Conservation (phyloP, 2,797 vertebrate species). For the Martes flavigula region DNA sequence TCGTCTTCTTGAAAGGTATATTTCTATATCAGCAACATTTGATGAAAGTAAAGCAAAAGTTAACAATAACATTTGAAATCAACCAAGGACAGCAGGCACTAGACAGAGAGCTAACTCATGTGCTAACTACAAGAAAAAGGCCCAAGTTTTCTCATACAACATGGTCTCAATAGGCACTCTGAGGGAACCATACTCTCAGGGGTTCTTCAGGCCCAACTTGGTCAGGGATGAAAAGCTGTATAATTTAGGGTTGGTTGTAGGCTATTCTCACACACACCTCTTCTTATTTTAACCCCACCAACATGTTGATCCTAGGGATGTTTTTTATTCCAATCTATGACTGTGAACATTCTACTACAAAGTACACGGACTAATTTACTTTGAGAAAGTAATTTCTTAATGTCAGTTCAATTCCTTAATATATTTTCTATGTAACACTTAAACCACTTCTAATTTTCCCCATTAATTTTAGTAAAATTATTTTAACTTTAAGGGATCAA, state of each 20-base stretch:
- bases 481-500: background rate
- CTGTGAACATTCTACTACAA: slow-evolving; percentile 22
- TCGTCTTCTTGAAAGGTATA: slow-evolving; percentile 35
- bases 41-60: slow-evolving; percentile 45
- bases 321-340: slow-evolving; percentile 32
- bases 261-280: background rate
- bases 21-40: background rate
- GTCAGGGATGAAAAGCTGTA: background rate
- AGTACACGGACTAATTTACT: background rate
- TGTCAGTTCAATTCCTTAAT: slow-evolving; percentile 7
- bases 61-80: slow-evolving; percentile 7
- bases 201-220: background rate
- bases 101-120: background rate
- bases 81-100: background rate
- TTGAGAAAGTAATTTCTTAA: background rate
- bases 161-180: background rate
- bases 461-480: slow-evolving; percentile 32
- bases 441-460: background rate
- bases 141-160: background rate
- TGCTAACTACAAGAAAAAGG: background rate
- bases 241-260: background rate
- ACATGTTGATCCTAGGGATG: background rate
- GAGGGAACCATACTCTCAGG: background rate
- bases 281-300: slow-evolving; percentile 3
- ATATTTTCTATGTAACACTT: background rate